Evolutionary conservation across 2,888 invertebrate genomes (phyloP).

Genomic region (Sinotaia quadrata): DNA sequence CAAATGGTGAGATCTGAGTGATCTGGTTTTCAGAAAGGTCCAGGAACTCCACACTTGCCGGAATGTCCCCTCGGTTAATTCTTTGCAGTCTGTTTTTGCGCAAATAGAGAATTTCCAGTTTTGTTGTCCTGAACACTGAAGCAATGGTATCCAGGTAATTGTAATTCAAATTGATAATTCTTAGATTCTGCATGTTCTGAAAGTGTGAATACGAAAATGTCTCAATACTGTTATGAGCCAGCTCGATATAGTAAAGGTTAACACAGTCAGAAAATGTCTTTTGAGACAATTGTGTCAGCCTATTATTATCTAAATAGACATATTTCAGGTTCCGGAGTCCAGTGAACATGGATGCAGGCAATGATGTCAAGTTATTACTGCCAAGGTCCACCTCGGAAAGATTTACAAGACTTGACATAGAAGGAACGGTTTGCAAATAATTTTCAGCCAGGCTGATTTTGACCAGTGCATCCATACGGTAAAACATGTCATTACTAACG

Average conservation of each 20-base stretch:
- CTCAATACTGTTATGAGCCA: conserved; percentile 41
- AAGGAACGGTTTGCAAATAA: conserved; percentile 17
- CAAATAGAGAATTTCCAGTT: conserved; percentile 8
- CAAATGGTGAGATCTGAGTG: conserved; percentile 42
- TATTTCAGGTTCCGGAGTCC: conserved; percentile 37
- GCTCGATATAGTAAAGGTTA: conserved; percentile 40
- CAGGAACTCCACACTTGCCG: conserved; percentile 45
- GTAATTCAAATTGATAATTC: conserved; percentile 38
- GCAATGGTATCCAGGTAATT: conserved; percentile 34
- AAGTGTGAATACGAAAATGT: conserved; percentile 32
- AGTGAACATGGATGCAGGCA: conserved; percentile 38
- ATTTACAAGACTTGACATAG: neutral
- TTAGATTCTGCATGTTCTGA: conserved; percentile 35
- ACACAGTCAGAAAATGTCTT: conserved; percentile 44
- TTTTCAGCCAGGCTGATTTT: conserved; percentile 36
- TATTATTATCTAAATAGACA: conserved; percentile 41
- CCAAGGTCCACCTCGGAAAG: conserved; percentile 41
- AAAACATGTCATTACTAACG: conserved; percentile 37
- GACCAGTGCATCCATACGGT: conserved; percentile 15
- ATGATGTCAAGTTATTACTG: conserved; percentile 37
- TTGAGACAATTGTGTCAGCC: conserved; percentile 37
- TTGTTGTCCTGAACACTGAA: conserved; percentile 11
- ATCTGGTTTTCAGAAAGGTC: conserved; percentile 50
- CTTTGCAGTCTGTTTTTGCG: conserved; percentile 23
- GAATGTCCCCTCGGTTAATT: conserved; percentile 43